Percentiles rank a stretch among this genome's conserved stretches.
Conservation (phyloP, 2,113 vertebrate genomes). For the Cairina moschata region DNA sequence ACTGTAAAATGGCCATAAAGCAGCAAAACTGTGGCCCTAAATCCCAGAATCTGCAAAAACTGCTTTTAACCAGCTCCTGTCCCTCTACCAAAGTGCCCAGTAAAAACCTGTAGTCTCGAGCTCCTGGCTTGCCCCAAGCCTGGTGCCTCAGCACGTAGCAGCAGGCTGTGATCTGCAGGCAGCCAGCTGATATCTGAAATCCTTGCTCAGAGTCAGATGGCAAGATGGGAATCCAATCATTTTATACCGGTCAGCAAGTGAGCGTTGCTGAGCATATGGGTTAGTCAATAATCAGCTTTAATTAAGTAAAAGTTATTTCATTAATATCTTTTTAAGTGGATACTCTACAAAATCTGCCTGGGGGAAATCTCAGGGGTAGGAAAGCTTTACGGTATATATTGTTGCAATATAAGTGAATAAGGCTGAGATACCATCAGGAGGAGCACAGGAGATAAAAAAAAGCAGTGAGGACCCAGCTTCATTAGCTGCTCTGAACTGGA, state of each 20-base stretch:
- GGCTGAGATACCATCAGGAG: neutral
- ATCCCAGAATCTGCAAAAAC: neutral
- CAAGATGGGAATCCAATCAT: neutral
- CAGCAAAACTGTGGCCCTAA: neutral
- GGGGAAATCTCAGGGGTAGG: neutral
- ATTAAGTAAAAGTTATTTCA: conserved; percentile 51
- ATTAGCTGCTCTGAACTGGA: neutral
- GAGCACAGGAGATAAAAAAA: neutral
- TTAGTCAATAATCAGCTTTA: conserved; percentile 45
- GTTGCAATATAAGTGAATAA: neutral
- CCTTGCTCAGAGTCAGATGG: neutral
- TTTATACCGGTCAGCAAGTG: neutral
- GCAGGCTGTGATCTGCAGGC: neutral
- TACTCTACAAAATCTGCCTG: neutral
- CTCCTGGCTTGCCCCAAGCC: neutral
- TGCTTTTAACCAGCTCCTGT: neutral
- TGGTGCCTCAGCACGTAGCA: neutral
- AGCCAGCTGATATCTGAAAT: neutral
- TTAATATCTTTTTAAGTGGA: neutral
- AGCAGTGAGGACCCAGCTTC: neutral
- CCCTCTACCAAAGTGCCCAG: neutral
- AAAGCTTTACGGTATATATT: neutral
- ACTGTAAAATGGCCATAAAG: neutral
- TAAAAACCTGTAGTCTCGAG: neutral
- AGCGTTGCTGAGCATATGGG: neutral